These are phyloP conservation scores for Cremastinae sp. DNA, from an alignment of 2,888 invertebrate species.

Conservation along the genomic window DNA sequence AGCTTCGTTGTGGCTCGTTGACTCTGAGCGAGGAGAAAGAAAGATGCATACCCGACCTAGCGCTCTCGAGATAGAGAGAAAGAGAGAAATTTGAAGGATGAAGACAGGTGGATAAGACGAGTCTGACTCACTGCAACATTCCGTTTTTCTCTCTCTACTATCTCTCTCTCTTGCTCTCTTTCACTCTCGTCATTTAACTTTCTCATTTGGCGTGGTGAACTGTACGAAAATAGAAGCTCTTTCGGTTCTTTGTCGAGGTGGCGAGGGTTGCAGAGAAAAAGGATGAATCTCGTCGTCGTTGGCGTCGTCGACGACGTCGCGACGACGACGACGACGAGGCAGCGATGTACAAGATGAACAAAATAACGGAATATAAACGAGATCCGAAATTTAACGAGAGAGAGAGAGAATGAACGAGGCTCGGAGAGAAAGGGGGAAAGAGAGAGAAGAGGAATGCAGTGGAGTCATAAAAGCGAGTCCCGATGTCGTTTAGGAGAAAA, in stretches of 20 bases:
- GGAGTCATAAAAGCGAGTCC: no score
- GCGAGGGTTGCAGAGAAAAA: conserved; percentile 42
- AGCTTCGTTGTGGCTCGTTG: conserved; percentile 5
- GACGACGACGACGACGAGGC: conserved; percentile 19
- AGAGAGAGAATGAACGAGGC: conserved; percentile 9
- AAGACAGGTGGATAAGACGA: conserved; percentile 72
- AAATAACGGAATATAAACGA: conserved; percentile 10
- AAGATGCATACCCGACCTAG: conserved; percentile 42
- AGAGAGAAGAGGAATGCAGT: no score
- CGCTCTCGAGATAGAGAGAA: conserved; percentile 18
- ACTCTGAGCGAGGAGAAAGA: no score
- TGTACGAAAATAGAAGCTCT: conserved; percentile 58
- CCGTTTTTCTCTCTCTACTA: background rate
- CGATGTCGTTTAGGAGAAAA: no score
- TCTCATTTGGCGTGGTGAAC: conserved; percentile 33
- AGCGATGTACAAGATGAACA: conserved; percentile 24
- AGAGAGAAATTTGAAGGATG: conserved; percentile 68
- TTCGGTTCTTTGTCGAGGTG: conserved; percentile 47
- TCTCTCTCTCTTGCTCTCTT: conserved; percentile 8
- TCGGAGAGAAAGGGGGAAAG: conserved; percentile 22
- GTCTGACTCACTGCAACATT: conserved; percentile 34
- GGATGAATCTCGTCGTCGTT: conserved; percentile 50
- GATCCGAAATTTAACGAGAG: conserved; percentile 12
- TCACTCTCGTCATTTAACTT: conserved; percentile 12
- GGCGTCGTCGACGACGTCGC: conserved; percentile 22